phyloP scores from a whole-genome alignment of 2,888 invertebrate genomes.

The Hybos culiciformis region DNA sequence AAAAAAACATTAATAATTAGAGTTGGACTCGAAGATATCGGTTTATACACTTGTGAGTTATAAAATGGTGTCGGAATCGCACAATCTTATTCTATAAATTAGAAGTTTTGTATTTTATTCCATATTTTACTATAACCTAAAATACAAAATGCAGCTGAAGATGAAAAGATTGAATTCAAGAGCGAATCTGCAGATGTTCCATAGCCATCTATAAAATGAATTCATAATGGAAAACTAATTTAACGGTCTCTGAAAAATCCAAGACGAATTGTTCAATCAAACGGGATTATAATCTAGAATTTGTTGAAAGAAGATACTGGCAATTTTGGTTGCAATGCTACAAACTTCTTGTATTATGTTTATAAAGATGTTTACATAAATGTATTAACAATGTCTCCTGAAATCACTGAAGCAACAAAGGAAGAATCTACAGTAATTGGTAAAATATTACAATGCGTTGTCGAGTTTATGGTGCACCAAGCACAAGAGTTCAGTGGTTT shows the following conservation, averaged over 20 bases:
- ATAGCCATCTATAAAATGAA: slow-evolving; percentile 86
- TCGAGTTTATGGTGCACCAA: slow-evolving; percentile 90
- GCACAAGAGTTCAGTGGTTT: slow-evolving; percentile 86
- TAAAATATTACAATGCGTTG: slow-evolving; percentile 71
- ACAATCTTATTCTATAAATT: slow-evolving; percentile 69
- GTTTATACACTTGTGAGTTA: slow-evolving; percentile 85
- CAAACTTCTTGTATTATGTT: slow-evolving; percentile 94
- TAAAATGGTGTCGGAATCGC: slow-evolving; percentile 82
- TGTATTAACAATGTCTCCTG: slow-evolving; percentile 72
- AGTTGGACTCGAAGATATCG: slow-evolving; percentile 78
- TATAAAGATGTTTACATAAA: slow-evolving; percentile 97
- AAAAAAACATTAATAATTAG: slow-evolving; percentile 86
- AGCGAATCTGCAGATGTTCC: slow-evolving; percentile 88
- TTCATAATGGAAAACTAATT: slow-evolving; percentile 86
- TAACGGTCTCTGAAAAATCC: slow-evolving; percentile 55
- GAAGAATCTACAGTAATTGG: slow-evolving; percentile 73
- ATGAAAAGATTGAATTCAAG: slow-evolving; percentile 70
- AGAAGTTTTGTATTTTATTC: slow-evolving; percentile 69
- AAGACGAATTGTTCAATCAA: slow-evolving; percentile 52
- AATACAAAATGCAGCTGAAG: slow-evolving; percentile 76
- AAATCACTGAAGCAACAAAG: slow-evolving; percentile 72
- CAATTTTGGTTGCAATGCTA: slow-evolving; percentile 98
- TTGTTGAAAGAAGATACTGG: slow-evolving; percentile 82
- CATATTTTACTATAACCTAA: slow-evolving; percentile 85
- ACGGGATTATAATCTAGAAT: slow-evolving; percentile 62